Conservation (phyloP, 2,888 invertebrate genomes). For the Myopa tessellatipennis region DNA sequence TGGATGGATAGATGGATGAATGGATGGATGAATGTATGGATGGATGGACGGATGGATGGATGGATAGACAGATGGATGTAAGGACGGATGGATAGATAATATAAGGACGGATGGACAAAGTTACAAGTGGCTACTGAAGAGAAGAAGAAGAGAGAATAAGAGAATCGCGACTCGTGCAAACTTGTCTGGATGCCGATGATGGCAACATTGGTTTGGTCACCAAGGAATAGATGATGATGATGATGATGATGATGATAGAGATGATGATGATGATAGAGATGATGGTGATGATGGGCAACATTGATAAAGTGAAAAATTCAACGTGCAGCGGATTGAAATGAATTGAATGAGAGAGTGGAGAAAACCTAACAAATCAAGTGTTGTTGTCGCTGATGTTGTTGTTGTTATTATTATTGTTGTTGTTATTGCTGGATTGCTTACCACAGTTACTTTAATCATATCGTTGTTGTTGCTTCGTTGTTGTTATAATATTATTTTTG, state of each 20-base stretch:
- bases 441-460: neutral
- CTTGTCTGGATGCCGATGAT: neutral
- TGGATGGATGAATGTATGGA: neutral
- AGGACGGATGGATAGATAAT: neutral
- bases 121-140: neutral
- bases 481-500: constrained; percentile 1
- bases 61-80: neutral
- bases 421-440: neutral
- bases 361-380: neutral
- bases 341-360: neutral
- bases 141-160: too few species aligned
- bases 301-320: neutral
- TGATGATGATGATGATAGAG: neutral
- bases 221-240: constrained; percentile 5
- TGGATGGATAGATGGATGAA: neutral
- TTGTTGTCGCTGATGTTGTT: neutral
- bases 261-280: neutral
- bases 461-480: neutral
- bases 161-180: neutral
- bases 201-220: neutral
- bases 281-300: neutral
- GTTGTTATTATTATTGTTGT: neutral
- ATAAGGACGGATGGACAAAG: neutral
- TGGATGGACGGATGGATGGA: neutral
- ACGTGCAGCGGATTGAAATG: neutral